Evolutionary conservation across 2,888 invertebrate species (phyloP).

Genomic region (Nasonovia ribisnigri): DNA sequence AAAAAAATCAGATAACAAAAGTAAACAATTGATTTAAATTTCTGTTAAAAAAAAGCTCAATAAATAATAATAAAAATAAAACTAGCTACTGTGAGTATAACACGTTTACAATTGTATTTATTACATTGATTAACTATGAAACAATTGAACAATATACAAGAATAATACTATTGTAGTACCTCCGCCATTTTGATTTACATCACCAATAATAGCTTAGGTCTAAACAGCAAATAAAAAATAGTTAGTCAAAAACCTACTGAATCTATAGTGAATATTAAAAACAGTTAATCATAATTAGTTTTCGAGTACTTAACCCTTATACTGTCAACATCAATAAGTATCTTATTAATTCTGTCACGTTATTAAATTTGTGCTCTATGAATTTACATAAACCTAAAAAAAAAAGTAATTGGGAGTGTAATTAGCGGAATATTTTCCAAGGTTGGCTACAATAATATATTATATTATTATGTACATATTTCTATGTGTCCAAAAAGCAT

Average conservation of each 20-base stretch:
- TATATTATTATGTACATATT: neutral
- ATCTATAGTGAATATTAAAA: neutral
- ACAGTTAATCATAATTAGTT: neutral
- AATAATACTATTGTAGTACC: slow-evolving; percentile 10
- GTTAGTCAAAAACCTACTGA: neutral
- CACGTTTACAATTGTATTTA: neutral
- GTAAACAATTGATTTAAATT: neutral
- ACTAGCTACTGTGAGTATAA: neutral
- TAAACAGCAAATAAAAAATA: neutral
- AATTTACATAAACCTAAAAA: neutral
- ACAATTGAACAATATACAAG: neutral
- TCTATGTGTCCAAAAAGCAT: neutral
- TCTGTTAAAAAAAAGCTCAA: neutral
- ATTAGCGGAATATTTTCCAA: neutral
- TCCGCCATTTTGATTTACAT: neutral
- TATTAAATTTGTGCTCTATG: neutral
- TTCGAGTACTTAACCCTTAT: neutral
- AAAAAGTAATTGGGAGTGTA: neutral
- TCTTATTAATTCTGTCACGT: neutral
- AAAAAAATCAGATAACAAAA: neutral
- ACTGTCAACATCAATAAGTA: neutral
- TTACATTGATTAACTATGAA: neutral
- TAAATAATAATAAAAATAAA: neutral
- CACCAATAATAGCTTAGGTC: neutral
- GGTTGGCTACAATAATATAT: neutral